phyloP scores from a whole-genome alignment of 2,113 vertebrate genomes.

The Kryptolebias marmoratus region DNA sequence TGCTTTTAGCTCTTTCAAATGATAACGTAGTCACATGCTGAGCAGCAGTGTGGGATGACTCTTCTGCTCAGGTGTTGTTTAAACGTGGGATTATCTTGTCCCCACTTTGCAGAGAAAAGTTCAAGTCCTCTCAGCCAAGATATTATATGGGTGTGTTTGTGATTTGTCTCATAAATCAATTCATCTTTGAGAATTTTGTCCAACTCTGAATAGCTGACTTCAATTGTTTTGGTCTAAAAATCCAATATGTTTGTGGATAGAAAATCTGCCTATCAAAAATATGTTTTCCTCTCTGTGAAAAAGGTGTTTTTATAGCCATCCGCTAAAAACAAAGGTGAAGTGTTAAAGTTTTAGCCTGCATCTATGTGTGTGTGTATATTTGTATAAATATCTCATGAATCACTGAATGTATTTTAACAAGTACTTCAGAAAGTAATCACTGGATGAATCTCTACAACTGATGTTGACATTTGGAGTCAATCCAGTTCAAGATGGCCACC shows the following conservation, averaged over 20 bases:
- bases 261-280: slow-evolving; percentile 26
- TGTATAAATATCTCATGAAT: no score
- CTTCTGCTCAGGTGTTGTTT: slow-evolving; percentile 46
- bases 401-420: no score
- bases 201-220: slow-evolving; percentile 26
- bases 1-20: slow-evolving; percentile 55
- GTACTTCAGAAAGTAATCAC: no score
- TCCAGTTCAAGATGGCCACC: no score
- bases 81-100: slow-evolving; percentile 38
- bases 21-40: slow-evolving; percentile 60
- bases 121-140: slow-evolving; percentile 52
- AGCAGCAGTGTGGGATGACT: slow-evolving; percentile 61
- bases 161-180: slow-evolving; percentile 39
- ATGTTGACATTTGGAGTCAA: no score
- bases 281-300: neutral
- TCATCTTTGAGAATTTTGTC: slow-evolving; percentile 11
- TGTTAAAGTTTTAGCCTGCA: no score
- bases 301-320: slow-evolving; percentile 20
- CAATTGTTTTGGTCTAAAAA: slow-evolving; percentile 25
- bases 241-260: slow-evolving; percentile 30
- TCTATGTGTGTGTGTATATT: no score
- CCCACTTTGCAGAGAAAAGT: slow-evolving; percentile 43
- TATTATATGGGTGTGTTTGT: slow-evolving; percentile 22
- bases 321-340: no score
- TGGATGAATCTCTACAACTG: no score